Evolutionary conservation across 2,113 vertebrate species (phyloP), one percentile per base, ranked within the genome.

Genomic region (Periophthalmus modestus): DNA sequence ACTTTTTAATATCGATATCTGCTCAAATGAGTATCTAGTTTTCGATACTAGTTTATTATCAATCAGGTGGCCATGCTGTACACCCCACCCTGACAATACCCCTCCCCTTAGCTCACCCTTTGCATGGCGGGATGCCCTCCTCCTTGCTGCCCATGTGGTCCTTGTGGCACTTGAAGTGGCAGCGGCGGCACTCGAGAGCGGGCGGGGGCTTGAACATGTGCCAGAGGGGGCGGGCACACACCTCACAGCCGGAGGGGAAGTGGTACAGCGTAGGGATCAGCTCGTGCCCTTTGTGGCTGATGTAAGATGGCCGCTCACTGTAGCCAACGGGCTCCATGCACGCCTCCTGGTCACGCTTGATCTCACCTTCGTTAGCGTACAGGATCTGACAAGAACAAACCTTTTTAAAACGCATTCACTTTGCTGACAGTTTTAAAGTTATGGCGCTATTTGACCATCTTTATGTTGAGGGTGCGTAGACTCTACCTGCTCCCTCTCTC

Each of bases 331-430:
- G 54, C 69, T 98, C 97, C 83, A 92, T 89, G 2, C 87, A 91
- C 66, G 92, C 93, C 80, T 98, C 97, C 83, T 94, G 95, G 3
- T 98, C 96, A 65, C 96, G 97, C 77, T 98, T 98, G 87, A 94
- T 96, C 92, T 98, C 97, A 46, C 96, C 97, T 89, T 99, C 97
- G 74, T 99, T 99, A 86, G 95, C 97, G 66, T 99, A 99, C 0
- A 99, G 87, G 81, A 99, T 96, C 97, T 99, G 86, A 80, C 75
- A 9, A 66, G 11, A 68, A 19, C 39, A n/a, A 4, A 9, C 13
- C 36, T 18, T 50, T 50, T 1, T 50, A 54, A 54, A 19, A 54
- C n/a, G 5, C 50, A 19, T 5, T 39, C 36, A 39, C 36, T 39
- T 39, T 39, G 5, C 7, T 5, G 36, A 39, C 36, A 39, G 0